A percentile compares a stretch with the other conserved stretches of the same genome.
phyloP scores from a whole-genome alignment of 2,113 vertebrate species.

The Colossoma macropomum region DNA sequence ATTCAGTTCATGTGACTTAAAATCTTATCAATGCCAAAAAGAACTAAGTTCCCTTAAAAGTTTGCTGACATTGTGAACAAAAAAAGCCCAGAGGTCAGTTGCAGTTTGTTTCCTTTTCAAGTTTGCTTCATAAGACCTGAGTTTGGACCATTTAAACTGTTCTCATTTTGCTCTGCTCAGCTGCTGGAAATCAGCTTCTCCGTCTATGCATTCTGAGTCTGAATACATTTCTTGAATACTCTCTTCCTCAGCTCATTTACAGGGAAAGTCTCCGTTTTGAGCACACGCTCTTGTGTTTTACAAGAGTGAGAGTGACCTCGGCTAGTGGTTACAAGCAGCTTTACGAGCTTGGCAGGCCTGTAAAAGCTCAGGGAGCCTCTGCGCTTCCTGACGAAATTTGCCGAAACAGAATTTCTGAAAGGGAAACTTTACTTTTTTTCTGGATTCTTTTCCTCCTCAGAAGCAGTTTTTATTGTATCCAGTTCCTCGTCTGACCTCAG shows the following conservation, averaged over 20 bases:
- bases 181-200: too few relatives aligned
- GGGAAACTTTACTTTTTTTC: constrained; percentile 4
- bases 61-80: too few relatives aligned
- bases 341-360: constrained; percentile 38
- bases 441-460: background rate
- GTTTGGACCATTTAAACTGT: too few relatives aligned
- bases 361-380: constrained; percentile 26
- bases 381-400: background rate
- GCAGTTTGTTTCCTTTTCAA: too few relatives aligned
- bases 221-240: too few relatives aligned
- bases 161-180: too few relatives aligned
- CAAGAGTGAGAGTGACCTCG: constrained; percentile 17
- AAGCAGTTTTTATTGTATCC: background rate
- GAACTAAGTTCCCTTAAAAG: too few relatives aligned
- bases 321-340: constrained; percentile 42
- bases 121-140: too few relatives aligned
- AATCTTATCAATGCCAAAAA: too few relatives aligned
- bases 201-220: too few relatives aligned
- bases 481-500: constrained; percentile 61
- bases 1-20: too few relatives aligned
- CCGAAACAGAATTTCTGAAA: background rate
- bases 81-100: too few relatives aligned
- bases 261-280: constrained; percentile 14
- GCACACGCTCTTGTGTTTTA: constrained; percentile 13
- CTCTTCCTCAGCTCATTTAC: constrained; percentile 22